Percentiles rank a stretch among this genome's conserved stretches.
Evolutionary conservation across 2,797 vertebrate genomes (phyloP).

Genomic region (Buphagus erythrorhynchus): DNA sequence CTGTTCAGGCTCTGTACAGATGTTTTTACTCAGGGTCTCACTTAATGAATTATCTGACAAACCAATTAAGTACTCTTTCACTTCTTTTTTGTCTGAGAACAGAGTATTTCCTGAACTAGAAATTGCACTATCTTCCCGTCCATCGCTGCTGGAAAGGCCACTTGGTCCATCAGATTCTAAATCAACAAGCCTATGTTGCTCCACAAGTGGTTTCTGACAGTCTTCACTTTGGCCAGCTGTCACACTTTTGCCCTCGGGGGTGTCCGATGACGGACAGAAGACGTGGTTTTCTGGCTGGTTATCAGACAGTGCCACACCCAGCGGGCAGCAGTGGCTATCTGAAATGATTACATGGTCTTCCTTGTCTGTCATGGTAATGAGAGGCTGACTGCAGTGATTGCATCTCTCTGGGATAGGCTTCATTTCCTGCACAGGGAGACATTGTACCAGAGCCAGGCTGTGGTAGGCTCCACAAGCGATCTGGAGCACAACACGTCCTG

Average conservation of each 20-base stretch:
- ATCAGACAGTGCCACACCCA: slow-evolving; percentile 82
- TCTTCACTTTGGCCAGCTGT: slow-evolving; percentile 35
- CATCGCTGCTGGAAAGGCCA: neutral
- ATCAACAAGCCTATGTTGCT: neutral
- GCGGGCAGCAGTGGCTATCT: slow-evolving; percentile 91
- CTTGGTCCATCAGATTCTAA: neutral
- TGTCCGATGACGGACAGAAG: slow-evolving; percentile 70
- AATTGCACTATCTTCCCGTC: slow-evolving; percentile 9
- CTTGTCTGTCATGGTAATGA: slow-evolving; percentile 97
- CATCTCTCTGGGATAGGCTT: slow-evolving; percentile 90
- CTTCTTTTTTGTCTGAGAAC: slow-evolving; percentile 81
- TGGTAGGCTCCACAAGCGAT: slow-evolving; percentile 90
- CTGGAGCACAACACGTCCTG: slow-evolving; percentile 89
- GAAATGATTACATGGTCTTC: slow-evolving; percentile 99
- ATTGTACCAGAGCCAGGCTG: slow-evolving; percentile 92
- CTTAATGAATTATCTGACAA: slow-evolving; percentile 77
- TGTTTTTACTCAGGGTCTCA: slow-evolving; percentile 65
- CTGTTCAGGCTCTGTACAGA: slow-evolving; percentile 72
- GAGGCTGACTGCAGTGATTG: slow-evolving; percentile 91
- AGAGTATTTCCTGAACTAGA: slow-evolving; percentile 59
- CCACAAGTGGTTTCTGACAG: neutral
- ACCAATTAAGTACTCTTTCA: slow-evolving; percentile 82
- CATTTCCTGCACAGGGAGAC: slow-evolving; percentile 81
- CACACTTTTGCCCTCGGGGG: neutral
- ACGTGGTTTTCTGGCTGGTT: slow-evolving; percentile 66